These are phyloP conservation scores for Cetoscarus ocellatus DNA, from an alignment of 2,797 vertebrate species.

Conservation along the genomic window DNA sequence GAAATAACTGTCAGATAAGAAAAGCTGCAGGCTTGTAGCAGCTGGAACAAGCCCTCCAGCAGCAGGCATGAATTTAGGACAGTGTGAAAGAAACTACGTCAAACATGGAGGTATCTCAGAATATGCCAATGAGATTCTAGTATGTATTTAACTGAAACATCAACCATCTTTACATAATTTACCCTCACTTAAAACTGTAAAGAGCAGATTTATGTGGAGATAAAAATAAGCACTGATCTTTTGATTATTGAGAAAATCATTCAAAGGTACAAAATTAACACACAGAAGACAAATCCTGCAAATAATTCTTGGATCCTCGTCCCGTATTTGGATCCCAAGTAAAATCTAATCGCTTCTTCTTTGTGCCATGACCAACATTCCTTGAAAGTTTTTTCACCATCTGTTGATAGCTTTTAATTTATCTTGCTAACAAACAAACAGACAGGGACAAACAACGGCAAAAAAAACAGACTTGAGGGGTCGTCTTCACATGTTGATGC, in stretches of 20 bases:
- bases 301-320: too few species aligned
- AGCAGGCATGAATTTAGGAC: conserved; percentile 33
- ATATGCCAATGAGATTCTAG: conserved; percentile 24
- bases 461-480: too few species aligned
- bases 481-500: too few species aligned
- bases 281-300: too few species aligned
- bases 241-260: conserved; percentile 3
- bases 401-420: too few species aligned
- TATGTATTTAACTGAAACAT: conserved; percentile 18
- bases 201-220: conserved; percentile 15
- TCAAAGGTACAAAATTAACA: too few species aligned
- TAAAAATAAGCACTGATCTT: neutral
- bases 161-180: conserved; percentile 27
- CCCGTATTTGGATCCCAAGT: too few species aligned
- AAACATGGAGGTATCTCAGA: conserved; percentile 44
- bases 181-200: conserved; percentile 18
- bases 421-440: too few species aligned
- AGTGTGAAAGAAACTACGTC: conserved; percentile 23
- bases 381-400: too few species aligned
- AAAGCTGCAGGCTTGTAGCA: conserved; percentile 28
- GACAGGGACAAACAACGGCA: too few species aligned
- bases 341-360: too few species aligned
- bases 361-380: too few species aligned
- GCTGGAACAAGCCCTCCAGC: conserved; percentile 32
- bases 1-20: conserved; percentile 1